These are phyloP conservation scores for Oligia strigilis DNA, from an alignment of 2,888 invertebrate species.

Conservation along the genomic window DNA sequence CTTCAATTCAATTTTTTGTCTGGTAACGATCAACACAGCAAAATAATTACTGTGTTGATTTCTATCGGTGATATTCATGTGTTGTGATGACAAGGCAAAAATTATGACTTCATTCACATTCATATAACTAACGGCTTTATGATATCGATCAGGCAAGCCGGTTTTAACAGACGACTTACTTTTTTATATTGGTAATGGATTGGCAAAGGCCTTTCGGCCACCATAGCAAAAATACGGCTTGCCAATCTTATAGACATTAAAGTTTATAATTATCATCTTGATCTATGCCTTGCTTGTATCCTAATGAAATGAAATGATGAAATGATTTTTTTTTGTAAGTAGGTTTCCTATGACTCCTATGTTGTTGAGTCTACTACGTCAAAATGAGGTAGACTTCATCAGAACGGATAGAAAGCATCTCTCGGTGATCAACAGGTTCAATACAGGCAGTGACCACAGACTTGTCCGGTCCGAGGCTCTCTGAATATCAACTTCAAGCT, in stretches of 20 bases:
- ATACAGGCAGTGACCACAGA: neutral
- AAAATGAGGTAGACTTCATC: neutral
- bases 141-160: conserved; percentile 19
- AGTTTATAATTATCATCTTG: neutral
- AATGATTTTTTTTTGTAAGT: no score
- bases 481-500: neutral
- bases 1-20: neutral
- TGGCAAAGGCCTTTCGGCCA: neutral
- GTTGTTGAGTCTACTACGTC: no score
- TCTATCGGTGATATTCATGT: neutral
- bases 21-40: neutral
- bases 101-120: conserved; percentile 16
- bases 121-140: conserved; percentile 30
- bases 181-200: conserved; percentile 12
- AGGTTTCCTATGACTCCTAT: no score
- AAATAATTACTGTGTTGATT: conserved; percentile 9
- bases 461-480: neutral
- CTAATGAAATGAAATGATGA: no score
- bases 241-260: neutral
- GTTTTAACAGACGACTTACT: conserved; percentile 12
- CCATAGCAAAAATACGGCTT: neutral
- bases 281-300: neutral
- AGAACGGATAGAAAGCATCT: neutral
- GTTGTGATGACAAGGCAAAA: conserved; percentile 18
- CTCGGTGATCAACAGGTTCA: neutral